Conservation (phyloP, 2,797 vertebrate species). For the Cryptoprocta ferox region DNA sequence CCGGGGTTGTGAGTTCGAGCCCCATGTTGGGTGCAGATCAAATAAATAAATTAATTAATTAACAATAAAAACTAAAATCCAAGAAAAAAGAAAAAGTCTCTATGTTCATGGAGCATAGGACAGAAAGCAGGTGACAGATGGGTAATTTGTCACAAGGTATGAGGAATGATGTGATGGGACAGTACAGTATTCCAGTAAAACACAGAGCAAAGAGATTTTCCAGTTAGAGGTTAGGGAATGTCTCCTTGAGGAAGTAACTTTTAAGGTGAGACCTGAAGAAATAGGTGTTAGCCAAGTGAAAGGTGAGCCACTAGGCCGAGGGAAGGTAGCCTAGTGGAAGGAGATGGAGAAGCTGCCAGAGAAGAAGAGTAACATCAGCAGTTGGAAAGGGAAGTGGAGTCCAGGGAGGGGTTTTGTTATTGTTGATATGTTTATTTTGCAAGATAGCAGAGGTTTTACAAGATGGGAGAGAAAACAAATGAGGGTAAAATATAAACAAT, state of each 20-base stretch:
- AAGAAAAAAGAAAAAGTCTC: neutral
- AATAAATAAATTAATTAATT: neutral
- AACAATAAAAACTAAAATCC: neutral
- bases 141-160: neutral
- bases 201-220: neutral
- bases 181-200: neutral
- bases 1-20: neutral
- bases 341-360: neutral
- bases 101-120: neutral
- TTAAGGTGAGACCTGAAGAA: constrained; percentile 1
- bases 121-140: neutral
- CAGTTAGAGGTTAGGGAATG: neutral
- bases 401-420: neutral
- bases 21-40: neutral
- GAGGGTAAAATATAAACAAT: neutral
- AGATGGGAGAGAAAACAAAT: neutral
- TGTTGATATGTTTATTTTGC: neutral
- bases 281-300: neutral
- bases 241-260: neutral
- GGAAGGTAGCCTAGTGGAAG: neutral
- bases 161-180: neutral
- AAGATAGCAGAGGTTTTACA: neutral
- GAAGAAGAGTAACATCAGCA: neutral
- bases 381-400: neutral
- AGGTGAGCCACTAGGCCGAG: neutral